Conservation (phyloP, 2,797 vertebrate species). For the Dallia pectoralis region DNA sequence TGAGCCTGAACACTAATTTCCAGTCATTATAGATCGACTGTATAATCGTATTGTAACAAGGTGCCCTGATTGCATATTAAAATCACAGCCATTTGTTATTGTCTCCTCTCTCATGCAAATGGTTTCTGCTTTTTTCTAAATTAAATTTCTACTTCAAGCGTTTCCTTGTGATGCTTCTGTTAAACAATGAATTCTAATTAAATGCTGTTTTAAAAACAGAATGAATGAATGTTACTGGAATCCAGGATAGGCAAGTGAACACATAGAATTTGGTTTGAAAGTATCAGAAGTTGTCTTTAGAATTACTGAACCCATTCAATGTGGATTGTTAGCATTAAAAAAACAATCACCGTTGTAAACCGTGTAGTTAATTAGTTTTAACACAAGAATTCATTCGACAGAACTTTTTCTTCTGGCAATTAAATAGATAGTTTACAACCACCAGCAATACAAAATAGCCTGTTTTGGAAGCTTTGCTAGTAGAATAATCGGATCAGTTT, state of each 20-base stretch:
- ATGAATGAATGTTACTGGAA: slow-evolving; percentile 37
- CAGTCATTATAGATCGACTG: slow-evolving; percentile 43
- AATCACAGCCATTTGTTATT: slow-evolving; percentile 57
- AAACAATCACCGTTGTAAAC: background rate
- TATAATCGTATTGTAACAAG: slow-evolving; percentile 25
- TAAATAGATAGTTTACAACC: background rate
- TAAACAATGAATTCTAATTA: slow-evolving; percentile 65
- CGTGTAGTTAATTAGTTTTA: too few species aligned
- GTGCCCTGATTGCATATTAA: slow-evolving; percentile 47
- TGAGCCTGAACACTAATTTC: slow-evolving; percentile 27
- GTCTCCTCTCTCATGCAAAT: slow-evolving; percentile 62
- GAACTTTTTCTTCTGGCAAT: background rate
- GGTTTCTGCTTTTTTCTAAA: slow-evolving; percentile 41
- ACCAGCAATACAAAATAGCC: background rate
- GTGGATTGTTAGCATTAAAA: background rate
- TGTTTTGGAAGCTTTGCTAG: background rate
- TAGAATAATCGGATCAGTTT: background rate
- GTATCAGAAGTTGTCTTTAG: background rate
- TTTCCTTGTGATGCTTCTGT: slow-evolving; percentile 62
- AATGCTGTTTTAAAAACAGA: slow-evolving; percentile 51
- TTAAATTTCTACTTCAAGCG: slow-evolving; percentile 66
- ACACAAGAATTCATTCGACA: background rate
- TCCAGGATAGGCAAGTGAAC: slow-evolving; percentile 21
- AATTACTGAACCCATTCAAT: background rate
- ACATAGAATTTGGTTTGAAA: background rate